These are phyloP conservation scores for Heterodera schachtii DNA, from an alignment of 1,140 invertebrate species.

Conservation along the genomic window DNA sequence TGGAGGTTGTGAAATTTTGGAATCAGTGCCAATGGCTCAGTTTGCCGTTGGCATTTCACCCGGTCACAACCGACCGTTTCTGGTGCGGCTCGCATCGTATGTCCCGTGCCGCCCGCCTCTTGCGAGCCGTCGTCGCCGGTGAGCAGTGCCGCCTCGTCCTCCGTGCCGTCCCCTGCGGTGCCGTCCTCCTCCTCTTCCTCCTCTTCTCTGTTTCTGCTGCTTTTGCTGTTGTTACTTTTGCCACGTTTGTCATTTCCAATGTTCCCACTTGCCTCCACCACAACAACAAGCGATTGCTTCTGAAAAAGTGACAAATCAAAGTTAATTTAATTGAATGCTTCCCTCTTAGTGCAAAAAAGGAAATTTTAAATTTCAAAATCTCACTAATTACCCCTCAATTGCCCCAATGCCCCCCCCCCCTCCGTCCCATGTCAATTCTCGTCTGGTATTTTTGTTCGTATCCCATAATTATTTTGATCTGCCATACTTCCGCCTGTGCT, in stretches of 20 bases:
- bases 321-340: neutral
- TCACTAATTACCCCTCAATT: neutral
- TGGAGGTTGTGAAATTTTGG: too few relatives aligned
- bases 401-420: neutral
- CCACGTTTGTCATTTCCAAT: neutral
- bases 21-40: too few relatives aligned
- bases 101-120: neutral
- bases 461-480: neutral
- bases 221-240: neutral
- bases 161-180: neutral
- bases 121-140: neutral
- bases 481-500: neutral
- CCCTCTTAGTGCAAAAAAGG: too few relatives aligned
- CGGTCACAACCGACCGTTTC: conserved; percentile 20
- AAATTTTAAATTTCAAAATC: too few relatives aligned
- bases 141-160: conserved; percentile 2
- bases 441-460: too few relatives aligned
- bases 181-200: conserved; percentile 7
- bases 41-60: too few relatives aligned
- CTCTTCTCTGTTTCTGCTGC: conserved; percentile 7
- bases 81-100: conserved; percentile 20
- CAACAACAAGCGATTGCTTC: conserved; percentile 8
- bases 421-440: too few relatives aligned
- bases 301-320: neutral
- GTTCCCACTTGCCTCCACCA: neutral